Evolutionary conservation across 1,140 invertebrate genomes (phyloP), one percentile per base, ranked within the genome.

Genomic region (Temnothorax longispinosus): DNA sequence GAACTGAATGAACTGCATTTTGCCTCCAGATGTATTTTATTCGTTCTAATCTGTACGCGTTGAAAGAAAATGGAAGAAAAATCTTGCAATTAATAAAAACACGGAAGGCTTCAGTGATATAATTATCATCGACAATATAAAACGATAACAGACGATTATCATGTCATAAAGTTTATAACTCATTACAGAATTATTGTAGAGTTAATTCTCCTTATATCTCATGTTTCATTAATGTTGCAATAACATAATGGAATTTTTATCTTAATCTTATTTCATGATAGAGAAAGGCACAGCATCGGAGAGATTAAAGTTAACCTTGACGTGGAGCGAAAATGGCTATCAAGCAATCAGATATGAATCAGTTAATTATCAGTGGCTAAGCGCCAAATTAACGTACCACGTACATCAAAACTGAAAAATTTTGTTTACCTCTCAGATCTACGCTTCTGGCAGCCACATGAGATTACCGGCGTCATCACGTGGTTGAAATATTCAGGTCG

Each of bases 391-490:
- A 41, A 27, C 21, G 15, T 5, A 38, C 5, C 35, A 27, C n/a
- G 0, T 62, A 18, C 15, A 54, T 21, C 8, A 15, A 41, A 54
- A 35, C 2, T 10, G 32, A 75, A 82, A 84, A 47, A 60, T 84
- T 18, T 32, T 75, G 69, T 62, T 84, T 84, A 84, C 69, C n/a
- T 32, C 41, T 60, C 41, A 41, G 69, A 50, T 60, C 11, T 58
- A 47, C 67, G 67, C 38, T 75, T 74, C 69, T 84, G 80, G 80
- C 80, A 84, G 54, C 69, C 27, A 47, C 21, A 21, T 6, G 80
- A 44, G 69, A 74, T 62, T 13, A 50, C 18, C 54, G 41, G 69
- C 69, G 80, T 74, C 80, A 82, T 75, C 54, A 47, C 27, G n/a
- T 27, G 13, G 27, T 60, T 7, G 18, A 60, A 47, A 58, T 74